phyloP scores from a whole-genome alignment of 2,888 invertebrate genomes.

The Entomobrya multifasciata region DNA sequence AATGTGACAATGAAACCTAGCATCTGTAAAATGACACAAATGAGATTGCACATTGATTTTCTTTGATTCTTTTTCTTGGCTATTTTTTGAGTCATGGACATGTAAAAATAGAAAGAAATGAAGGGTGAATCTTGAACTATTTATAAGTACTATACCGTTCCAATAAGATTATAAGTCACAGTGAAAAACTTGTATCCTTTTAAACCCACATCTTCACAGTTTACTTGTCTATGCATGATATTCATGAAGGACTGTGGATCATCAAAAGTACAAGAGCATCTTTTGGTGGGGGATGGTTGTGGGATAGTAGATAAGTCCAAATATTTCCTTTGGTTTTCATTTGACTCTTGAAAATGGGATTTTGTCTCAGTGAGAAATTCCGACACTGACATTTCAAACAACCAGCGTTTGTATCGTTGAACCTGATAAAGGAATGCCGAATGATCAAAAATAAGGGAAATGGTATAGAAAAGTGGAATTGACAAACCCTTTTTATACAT shows the following conservation, averaged over 20 bases:
- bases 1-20: constrained; percentile 14
- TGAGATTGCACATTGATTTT: background rate
- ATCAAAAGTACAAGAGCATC: background rate
- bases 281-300: too few relatives aligned
- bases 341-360: constrained; percentile 22
- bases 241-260: background rate
- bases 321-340: too few relatives aligned
- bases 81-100: background rate
- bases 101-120: background rate
- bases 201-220: constrained; percentile 5
- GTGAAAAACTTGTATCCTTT: constrained; percentile 13
- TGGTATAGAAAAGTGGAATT: constrained; percentile 2
- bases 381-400: constrained; percentile 26
- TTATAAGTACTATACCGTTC: background rate
- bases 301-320: too few relatives aligned
- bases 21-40: background rate
- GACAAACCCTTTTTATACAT: constrained; percentile 26
- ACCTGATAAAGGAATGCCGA: constrained; percentile 6
- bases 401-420: constrained; percentile 1
- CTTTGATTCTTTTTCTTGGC: too few relatives aligned
- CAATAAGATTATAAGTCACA: background rate
- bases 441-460: too few relatives aligned
- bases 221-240: constrained; percentile 17
- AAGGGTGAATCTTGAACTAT: background rate
- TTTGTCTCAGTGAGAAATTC: constrained; percentile 14